Evolutionary conservation across 2,797 vertebrate genomes (phyloP), one percentile per base, ranked within the genome.

Genomic region (Arctocebus calabarensis): DNA sequence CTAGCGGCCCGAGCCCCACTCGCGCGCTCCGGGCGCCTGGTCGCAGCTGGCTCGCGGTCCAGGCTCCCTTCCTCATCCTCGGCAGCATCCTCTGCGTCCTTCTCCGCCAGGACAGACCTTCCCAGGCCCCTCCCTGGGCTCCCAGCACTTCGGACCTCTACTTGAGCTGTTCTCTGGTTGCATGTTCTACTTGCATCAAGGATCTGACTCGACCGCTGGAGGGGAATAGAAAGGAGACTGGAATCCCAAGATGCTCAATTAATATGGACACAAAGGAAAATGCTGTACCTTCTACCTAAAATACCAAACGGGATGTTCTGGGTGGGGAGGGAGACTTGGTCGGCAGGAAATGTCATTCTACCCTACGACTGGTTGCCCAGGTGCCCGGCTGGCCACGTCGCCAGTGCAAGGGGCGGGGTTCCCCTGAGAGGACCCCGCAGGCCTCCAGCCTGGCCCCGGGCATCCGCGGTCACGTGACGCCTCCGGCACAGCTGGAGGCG

Each of bases 401-500:
- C 92, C 68, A 9, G 2, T n/a, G 78, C 3, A 1, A 9, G 32
- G 45, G 81, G 43, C 16, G 11, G 81, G 55, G 14, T 25, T 45
- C 45, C 55, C 12, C 1, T 0, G 6, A 5, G 34, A 1, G 22
- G 32, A 23, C 34, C 37, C 25, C 12, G 14, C 25, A 0, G 68
- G n/a, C 66, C 52, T 16, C 8, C 29, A 27, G 34, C 68, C 68
- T 1, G 23, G 45, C 83, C 57, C 17, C 1, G 1, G 29, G 70
- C n/a, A 34, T 22, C 88, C 37, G 78, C n/a, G 5, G 95, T 90
- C 89, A 86, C 95, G 84, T 96, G 95, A 85, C 71, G 11, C 17
- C 78, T 25, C 59, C 29, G 55, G 87, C 97, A 74, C 96, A 77
- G 96, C 97, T 91, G 96, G 91, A 91, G 94, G 96, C 91, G 52